Base-by-base conservation (phyloP, 35 echinoderm and acorn worm genomes). In the Ptychodera flava region DNA sequence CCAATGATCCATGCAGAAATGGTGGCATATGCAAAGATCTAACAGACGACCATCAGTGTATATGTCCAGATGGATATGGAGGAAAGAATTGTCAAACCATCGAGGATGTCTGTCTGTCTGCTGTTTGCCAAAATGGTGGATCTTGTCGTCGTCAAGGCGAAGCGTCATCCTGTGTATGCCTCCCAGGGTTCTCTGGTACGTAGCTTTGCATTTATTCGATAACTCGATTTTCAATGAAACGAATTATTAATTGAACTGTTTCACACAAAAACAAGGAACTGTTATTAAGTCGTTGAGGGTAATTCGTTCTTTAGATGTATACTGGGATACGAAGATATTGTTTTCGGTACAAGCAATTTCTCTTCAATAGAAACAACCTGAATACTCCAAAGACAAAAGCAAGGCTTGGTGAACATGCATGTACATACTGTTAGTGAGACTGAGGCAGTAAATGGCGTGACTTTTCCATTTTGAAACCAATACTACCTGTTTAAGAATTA, bases 11-110 rank as follows among this genome's bases (percentile, higher is more conserved):
- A n/a, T 89, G 87, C 76, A 31, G n/a, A 6, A 82, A 83, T 33
- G 34, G 34, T 64, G 87, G 34, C 0, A 82, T 32, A 15, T 89
- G 87, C 75, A 80, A 35, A 33, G 87, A 89, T 89, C 87, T 82
- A 28, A 30, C 83, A 15, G 28, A 53, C 27, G 36, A 79, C 0
- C 83, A 32, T 53, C 1, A 82, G 16, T 89, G 87, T 33, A 80
- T 34, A n/a, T 89, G 87, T 36, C 31, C 36, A 1, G 30, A 30
- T 1, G 87, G 87, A 32, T 89, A 53, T 45, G 36, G 76, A 31
- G 87, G 87, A 1, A 80, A 80, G 64, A 35, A 28, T 32, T 89
- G 87, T 33, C 38, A 81, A 33, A 31, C 38, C 6, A 29, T 38
- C 34, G 34, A 31, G 16, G 36, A 36, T 29, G 32, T 45, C 31